These are phyloP conservation scores for Taphrorychus bicolor DNA, from an alignment of 2,888 invertebrate species.

Conservation along the genomic window DNA sequence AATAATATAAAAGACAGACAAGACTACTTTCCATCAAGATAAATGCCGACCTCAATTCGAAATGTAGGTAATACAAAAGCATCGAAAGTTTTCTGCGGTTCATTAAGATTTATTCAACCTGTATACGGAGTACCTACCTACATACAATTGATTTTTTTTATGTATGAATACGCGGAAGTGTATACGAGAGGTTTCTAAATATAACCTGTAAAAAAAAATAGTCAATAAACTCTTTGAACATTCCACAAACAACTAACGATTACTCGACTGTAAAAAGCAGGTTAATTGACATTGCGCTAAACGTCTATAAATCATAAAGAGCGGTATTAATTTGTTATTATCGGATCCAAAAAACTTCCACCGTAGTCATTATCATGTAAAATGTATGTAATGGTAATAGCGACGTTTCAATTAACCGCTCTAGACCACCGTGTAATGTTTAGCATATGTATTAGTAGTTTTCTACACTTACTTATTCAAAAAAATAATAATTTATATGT, in stretches of 20 bases:
- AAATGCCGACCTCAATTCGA: constrained; percentile 23
- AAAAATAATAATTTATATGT: not conserved
- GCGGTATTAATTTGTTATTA: not conserved
- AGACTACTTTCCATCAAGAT: constrained; percentile 38
- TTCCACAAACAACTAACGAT: not conserved
- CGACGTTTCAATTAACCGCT: too few species aligned
- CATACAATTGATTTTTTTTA: not conserved
- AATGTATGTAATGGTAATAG: not conserved
- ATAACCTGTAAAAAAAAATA: not conserved
- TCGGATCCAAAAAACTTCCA: not conserved
- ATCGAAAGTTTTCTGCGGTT: constrained; percentile 36
- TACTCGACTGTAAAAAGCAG: not conserved
- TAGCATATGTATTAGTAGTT: not conserved
- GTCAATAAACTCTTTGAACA: not conserved
- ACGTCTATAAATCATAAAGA: not conserved
- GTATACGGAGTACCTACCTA: too few species aligned
- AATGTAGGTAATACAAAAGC: constrained; percentile 30
- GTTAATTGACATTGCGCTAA: not conserved
- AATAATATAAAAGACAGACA: constrained; percentile 33
- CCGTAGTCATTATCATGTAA: not conserved
- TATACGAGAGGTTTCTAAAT: too few species aligned
- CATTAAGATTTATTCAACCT: constrained; percentile 17
- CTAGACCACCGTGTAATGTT: too few species aligned
- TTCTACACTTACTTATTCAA: not conserved
- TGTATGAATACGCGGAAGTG: too few species aligned